phyloP scores from a whole-genome alignment of 2,797 vertebrate genomes.

The Coregonus ussuriensis region DNA sequence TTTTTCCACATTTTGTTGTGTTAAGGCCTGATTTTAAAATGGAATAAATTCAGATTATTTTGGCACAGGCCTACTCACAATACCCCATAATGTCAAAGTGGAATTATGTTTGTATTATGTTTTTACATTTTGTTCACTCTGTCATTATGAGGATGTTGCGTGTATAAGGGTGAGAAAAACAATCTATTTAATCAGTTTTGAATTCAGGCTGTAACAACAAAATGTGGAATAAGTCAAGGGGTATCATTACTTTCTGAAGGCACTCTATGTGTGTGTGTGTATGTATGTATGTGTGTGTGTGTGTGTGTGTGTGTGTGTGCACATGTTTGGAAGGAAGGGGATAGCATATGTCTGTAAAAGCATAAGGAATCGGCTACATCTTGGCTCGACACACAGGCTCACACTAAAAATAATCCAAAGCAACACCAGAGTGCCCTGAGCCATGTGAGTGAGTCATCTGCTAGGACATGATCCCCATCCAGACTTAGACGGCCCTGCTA shows the following conservation, averaged over 20 bases:
- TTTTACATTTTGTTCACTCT: no score
- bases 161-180: constrained; percentile 6
- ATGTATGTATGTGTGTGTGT: not conserved
- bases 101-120: no score
- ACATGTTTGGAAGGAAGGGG: not conserved
- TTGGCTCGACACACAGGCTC: not conserved
- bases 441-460: constrained; percentile 39
- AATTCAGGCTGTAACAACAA: no score
- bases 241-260: no score
- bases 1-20: no score
- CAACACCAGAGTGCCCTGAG: constrained; percentile 25
- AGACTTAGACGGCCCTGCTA: constrained; percentile 47
- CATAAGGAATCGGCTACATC: constrained; percentile 12
- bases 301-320: no score
- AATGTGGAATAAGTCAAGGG: no score
- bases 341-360: not conserved
- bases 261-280: not conserved
- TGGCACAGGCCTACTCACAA: no score
- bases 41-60: no score
- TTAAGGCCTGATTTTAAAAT: no score
- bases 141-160: not conserved
- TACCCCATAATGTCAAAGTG: no score
- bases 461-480: constrained; percentile 42
- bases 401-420: constrained; percentile 20
- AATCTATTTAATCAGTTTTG: no score